phyloP scores from a whole-genome alignment of 2,113 vertebrate species.

The Chionomys nivalis region DNA sequence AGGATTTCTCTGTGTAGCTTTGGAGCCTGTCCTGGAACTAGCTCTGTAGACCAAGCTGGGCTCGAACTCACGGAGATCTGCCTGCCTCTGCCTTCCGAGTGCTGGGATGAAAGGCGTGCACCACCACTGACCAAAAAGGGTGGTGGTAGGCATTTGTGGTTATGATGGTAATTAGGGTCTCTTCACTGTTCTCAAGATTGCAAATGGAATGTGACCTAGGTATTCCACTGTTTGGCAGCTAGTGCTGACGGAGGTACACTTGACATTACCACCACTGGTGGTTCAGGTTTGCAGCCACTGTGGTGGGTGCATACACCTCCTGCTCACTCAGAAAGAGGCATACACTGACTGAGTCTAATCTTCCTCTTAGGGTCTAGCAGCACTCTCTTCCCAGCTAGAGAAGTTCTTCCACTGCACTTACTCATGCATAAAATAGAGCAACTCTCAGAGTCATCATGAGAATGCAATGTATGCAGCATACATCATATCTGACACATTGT shows the following conservation, averaged over 20 bases:
- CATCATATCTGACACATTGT: neutral
- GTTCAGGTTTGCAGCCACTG: neutral
- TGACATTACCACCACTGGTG: neutral
- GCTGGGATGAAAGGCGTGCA: too few relatives aligned
- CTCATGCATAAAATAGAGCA: neutral
- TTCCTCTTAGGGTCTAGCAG: neutral
- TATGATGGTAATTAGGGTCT: neutral
- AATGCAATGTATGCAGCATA: constrained; percentile 1
- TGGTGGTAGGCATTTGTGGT: neutral
- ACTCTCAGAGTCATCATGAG: neutral
- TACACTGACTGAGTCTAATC: neutral
- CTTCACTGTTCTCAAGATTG: constrained; percentile 22
- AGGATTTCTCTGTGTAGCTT: too few relatives aligned
- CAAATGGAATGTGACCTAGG: neutral
- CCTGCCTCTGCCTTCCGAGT: too few relatives aligned
- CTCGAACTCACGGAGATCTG: too few relatives aligned
- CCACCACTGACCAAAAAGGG: neutral
- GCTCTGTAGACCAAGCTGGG: too few relatives aligned
- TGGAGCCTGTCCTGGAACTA: too few relatives aligned
- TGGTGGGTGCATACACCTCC: neutral
- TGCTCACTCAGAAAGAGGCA: neutral
- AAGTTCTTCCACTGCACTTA: constrained; percentile 9
- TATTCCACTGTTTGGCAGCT: neutral
- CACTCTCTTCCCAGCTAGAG: neutral
- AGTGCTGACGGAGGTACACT: neutral